A percentile compares a stretch with the other conserved stretches of the same genome.
Conservation (phyloP, 2,888 invertebrate species). For the Lordiphosa fenestrarum region DNA sequence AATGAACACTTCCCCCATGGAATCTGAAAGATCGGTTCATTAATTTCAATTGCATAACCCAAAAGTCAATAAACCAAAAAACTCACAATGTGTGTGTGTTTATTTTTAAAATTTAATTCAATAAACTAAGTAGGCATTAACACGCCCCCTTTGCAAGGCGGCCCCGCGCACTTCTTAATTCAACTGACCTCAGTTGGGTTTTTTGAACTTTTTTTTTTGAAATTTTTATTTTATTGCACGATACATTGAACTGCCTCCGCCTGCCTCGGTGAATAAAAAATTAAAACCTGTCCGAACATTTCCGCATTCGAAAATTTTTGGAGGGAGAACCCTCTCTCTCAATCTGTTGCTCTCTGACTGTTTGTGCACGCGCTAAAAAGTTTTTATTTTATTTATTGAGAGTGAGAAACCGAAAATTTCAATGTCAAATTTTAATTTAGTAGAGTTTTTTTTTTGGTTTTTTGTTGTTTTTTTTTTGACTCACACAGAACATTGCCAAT, state of each 20-base stretch:
- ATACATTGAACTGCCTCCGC: conserved; percentile 61
- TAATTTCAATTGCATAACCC: conserved; percentile 29
- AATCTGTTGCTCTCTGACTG: conserved; percentile 16
- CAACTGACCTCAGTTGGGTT: conserved; percentile 66
- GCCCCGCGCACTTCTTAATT: conserved; percentile 11
- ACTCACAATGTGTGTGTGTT: conserved; percentile 1
- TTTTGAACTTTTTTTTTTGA: conserved; percentile 63
- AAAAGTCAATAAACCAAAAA: conserved; percentile 16
- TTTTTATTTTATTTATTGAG: conserved; percentile 56
- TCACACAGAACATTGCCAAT: conserved; percentile 70
- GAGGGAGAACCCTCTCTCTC: conserved; percentile 13
- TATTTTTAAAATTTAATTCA: conserved; percentile 19
- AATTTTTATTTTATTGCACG: conserved; percentile 54
- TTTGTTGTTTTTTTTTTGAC: conserved; percentile 46
- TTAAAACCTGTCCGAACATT: conserved; percentile 68
- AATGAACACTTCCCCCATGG: conserved; percentile 18
- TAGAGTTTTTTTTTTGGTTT: conserved; percentile 36
- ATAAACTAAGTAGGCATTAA: conserved; percentile 22
- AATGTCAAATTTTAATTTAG: conserved; percentile 74
- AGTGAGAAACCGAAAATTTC: conserved; percentile 52
- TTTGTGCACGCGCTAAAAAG: conserved; percentile 55
- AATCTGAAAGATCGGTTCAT: conserved; percentile 9
- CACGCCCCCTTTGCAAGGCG: conserved; percentile 65
- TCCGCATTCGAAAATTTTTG: conserved; percentile 56
- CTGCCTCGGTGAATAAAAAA: conserved; percentile 19